phyloP scores from a whole-genome alignment of 2,113 vertebrate species.

The Tetrax tetrax region DNA sequence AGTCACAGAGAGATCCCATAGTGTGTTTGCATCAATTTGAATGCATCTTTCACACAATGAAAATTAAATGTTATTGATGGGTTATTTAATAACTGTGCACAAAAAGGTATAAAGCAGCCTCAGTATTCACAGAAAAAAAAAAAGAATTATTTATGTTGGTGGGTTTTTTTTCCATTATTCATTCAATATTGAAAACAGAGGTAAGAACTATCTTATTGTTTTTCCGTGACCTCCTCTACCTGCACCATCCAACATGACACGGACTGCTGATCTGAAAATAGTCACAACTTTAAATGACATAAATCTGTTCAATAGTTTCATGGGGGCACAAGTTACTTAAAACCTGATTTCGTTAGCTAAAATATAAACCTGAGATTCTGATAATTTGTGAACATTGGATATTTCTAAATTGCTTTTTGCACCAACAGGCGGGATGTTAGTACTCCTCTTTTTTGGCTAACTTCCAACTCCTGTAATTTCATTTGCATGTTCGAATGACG shows the following conservation, averaged over 20 bases:
- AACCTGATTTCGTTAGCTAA: neutral
- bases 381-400: neutral
- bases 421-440: neutral
- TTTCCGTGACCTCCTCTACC: neutral
- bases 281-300: neutral
- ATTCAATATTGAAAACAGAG: neutral
- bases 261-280: neutral
- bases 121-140: neutral
- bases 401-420: neutral
- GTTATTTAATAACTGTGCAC: neutral
- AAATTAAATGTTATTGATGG: neutral
- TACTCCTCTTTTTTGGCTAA: neutral
- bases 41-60: neutral
- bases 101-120: neutral
- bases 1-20: neutral
- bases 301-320: neutral
- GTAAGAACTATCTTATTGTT: neutral
- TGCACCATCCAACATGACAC: neutral
- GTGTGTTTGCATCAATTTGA: neutral
- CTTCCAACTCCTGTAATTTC: neutral
- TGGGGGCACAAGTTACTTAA: neutral
- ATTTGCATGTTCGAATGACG: constrained; percentile 53
- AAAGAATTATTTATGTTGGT: neutral
- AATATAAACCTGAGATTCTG: neutral
- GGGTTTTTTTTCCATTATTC: neutral